Percentiles rank a stretch among this genome's conserved stretches.
Evolutionary conservation across 2,888 invertebrate genomes (phyloP).

Genomic region (Nomada ruficornis): DNA sequence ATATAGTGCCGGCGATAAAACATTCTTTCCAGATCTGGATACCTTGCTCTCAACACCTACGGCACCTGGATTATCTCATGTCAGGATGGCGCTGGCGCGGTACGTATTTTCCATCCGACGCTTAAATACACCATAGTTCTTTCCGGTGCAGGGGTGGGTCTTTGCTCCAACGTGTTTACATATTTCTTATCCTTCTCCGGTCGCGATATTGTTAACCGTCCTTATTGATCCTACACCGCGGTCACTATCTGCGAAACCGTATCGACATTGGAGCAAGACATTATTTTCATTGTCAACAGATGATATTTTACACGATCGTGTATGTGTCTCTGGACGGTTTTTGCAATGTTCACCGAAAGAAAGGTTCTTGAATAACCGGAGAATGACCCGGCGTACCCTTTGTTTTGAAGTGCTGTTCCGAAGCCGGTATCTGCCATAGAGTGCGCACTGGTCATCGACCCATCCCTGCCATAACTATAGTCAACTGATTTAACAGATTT

Average conservation of each 20-base stretch:
- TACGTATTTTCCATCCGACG: conserved; percentile 81
- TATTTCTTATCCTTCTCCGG: conserved; percentile 35
- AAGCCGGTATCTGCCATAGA: conserved; percentile 58
- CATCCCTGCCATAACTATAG: conserved; percentile 59
- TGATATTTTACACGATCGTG: neutral
- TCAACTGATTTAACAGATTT: conserved; percentile 56
- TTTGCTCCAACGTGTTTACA: conserved; percentile 24
- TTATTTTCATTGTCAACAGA: neutral
- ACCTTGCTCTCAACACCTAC: conserved; percentile 83
- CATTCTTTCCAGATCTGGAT: conserved; percentile 85
- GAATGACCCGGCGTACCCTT: conserved; percentile 33
- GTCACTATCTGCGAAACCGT: neutral
- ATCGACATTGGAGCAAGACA: neutral
- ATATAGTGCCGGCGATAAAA: conserved; percentile 78
- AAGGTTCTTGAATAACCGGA: neutral
- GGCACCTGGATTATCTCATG: conserved; percentile 87
- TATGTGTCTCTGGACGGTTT: neutral
- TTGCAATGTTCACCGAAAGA: neutral
- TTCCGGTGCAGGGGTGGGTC: conserved; percentile 61
- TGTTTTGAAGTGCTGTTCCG: conserved; percentile 49
- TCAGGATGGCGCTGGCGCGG: conserved; percentile 89
- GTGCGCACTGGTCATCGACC: conserved; percentile 64
- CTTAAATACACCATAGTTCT: conserved; percentile 37
- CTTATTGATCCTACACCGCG: conserved; percentile 44
- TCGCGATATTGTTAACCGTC: conserved; percentile 15